A percentile compares a stretch with the other conserved stretches of the same genome.
phyloP scores from a whole-genome alignment of 2,888 invertebrate species.

The Cistogaster globosa region DNA sequence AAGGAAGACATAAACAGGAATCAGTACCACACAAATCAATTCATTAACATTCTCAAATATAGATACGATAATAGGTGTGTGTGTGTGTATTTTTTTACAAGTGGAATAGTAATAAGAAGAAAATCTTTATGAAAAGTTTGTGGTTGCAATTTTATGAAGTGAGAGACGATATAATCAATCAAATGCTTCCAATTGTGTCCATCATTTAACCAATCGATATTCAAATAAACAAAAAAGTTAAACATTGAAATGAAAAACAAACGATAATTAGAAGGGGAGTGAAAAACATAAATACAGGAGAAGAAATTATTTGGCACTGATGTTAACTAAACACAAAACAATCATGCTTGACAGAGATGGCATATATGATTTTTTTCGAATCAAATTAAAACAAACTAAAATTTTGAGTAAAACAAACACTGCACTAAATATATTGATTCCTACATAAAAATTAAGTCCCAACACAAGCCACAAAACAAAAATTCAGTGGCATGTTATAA shows the following conservation, averaged over 20 bases:
- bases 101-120: not conserved
- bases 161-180: slow-evolving; percentile 80
- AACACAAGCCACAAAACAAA: no score
- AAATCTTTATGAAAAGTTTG: slow-evolving; percentile 28
- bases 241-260: slow-evolving; percentile 47
- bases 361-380: no score
- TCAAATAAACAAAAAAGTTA: slow-evolving; percentile 37
- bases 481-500: no score
- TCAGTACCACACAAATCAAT: slow-evolving; percentile 25
- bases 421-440: no score
- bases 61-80: not conserved
- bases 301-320: not conserved
- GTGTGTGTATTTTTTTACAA: not conserved
- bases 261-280: not conserved
- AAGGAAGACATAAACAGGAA: slow-evolving; percentile 52
- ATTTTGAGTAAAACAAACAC: no score
- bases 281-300: slow-evolving; percentile 16
- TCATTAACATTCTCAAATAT: slow-evolving; percentile 14
- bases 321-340: not conserved
- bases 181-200: slow-evolving; percentile 73
- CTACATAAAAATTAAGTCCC: no score
- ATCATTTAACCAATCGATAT: slow-evolving; percentile 60
- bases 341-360: no score
- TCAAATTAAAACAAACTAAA: no score
- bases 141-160: slow-evolving; percentile 78